Evolutionary conservation across 2,888 invertebrate species (phyloP).

Genomic region (Lochmaea crataegi): DNA sequence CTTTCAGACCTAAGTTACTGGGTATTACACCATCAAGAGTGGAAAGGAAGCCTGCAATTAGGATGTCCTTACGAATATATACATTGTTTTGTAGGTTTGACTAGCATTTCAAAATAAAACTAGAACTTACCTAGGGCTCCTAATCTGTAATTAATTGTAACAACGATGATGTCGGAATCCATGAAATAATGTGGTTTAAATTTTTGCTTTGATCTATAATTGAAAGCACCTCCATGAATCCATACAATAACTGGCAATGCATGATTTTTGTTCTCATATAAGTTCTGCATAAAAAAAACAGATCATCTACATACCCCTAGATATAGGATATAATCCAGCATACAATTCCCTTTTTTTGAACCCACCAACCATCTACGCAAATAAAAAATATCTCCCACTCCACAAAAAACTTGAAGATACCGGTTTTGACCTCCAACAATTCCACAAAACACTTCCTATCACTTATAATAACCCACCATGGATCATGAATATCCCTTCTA

Average conservation of each 20-base stretch:
- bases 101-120: neutral
- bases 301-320: no score
- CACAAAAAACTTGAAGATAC: no score
- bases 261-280: neutral
- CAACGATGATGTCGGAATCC: conserved; percentile 1
- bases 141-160: conserved; percentile 5
- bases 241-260: neutral
- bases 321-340: no score
- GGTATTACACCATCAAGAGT: conserved; percentile 12
- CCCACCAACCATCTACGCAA: no score
- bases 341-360: no score
- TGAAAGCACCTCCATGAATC: neutral
- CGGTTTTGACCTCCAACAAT: no score
- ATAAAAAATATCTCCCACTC: no score
- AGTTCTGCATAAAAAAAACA: no score
- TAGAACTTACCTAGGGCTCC: conserved; percentile 1
- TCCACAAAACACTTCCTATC: no score
- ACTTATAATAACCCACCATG: no score
- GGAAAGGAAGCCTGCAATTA: conserved; percentile 7
- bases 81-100: neutral
- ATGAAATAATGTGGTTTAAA: neutral
- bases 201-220: neutral
- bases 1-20: conserved; percentile 12
- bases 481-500: no score
- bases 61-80: no score